These are phyloP conservation scores for Aeoliscus strigatus DNA, from an alignment of 2,797 vertebrate genomes.

Conservation along the genomic window DNA sequence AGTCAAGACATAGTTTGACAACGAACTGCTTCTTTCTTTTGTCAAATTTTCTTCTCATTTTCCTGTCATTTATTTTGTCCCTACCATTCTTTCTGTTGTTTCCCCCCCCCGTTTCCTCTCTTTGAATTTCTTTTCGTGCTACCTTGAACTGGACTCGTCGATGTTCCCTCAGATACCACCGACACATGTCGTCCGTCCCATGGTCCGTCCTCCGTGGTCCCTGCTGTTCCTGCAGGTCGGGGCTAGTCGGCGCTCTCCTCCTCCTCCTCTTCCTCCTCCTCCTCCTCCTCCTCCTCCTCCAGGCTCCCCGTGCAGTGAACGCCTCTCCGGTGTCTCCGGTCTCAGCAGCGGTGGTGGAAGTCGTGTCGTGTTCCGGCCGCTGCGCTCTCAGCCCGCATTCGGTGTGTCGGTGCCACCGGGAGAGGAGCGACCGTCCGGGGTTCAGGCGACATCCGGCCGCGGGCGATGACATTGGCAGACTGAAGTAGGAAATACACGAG, in stretches of 20 bases:
- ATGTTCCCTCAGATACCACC: no score
- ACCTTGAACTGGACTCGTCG: no score
- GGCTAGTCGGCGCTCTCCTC: conserved; percentile 29
- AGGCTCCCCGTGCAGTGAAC: conserved; percentile 25
- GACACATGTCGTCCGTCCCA: conserved; percentile 7
- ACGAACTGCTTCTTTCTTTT: no score
- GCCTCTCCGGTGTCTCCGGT: conserved; percentile 46
- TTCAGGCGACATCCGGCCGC: conserved; percentile 38
- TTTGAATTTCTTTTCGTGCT: no score
- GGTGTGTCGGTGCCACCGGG: conserved; percentile 62
- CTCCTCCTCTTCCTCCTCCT: conserved; percentile 1
- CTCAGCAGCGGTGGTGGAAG: conserved; percentile 26
- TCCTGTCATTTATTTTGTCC: no score
- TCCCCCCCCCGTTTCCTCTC: no score
- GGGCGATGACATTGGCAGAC: conserved; percentile 66
- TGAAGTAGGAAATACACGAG: conserved; percentile 61
- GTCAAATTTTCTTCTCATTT: no score
- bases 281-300: background rate
- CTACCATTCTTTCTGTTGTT: no score
- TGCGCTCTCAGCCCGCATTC: conserved; percentile 32
- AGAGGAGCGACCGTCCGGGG: conserved; percentile 38
- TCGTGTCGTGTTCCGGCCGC: conserved; percentile 45
- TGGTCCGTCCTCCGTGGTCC: background rate
- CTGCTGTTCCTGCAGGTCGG: conserved; percentile 1
- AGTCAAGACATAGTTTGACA: no score